Evolutionary conservation across 2,888 invertebrate genomes (phyloP).

Genomic region (Caenorhabditis uteleia): DNA sequence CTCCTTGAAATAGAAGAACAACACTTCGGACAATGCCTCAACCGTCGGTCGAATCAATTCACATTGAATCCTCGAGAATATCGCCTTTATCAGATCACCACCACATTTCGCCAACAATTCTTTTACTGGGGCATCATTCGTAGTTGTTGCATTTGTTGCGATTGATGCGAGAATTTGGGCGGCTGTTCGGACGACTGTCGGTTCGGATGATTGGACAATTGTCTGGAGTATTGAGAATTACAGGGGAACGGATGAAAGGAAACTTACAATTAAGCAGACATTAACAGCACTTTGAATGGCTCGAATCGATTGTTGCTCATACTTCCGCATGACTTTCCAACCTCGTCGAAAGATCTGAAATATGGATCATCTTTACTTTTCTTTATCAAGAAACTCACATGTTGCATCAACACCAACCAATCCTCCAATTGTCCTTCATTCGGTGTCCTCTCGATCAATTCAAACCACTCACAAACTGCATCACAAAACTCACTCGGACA

Average conservation of each 20-base stretch:
- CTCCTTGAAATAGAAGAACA: slow-evolving; percentile 46
- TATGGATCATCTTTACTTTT: not conserved
- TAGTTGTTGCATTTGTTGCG: slow-evolving; percentile 18
- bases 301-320: slow-evolving; percentile 10
- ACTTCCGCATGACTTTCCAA: slow-evolving; percentile 35
- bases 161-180: slow-evolving; percentile 43
- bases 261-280: slow-evolving; percentile 31
- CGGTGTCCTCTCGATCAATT: slow-evolving; percentile 14
- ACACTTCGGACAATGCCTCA: slow-evolving; percentile 48
- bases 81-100: slow-evolving; percentile 30
- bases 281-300: slow-evolving; percentile 20
- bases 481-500: too few species aligned
- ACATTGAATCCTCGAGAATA: slow-evolving; percentile 42
- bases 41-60: slow-evolving; percentile 47
- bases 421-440: slow-evolving; percentile 31
- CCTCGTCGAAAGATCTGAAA: slow-evolving; percentile 38
- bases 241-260: not conserved
- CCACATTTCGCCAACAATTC: slow-evolving; percentile 36
- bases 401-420: slow-evolving; percentile 34
- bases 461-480: slow-evolving; percentile 30
- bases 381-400: slow-evolving; percentile 10
- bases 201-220: slow-evolving; percentile 32
- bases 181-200: slow-evolving; percentile 34
- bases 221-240: slow-evolving; percentile 14
- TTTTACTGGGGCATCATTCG: slow-evolving; percentile 29